These are phyloP conservation scores for Aleiodes sp. DNA, from an alignment of 1,140 invertebrate species.

Conservation along the genomic window DNA sequence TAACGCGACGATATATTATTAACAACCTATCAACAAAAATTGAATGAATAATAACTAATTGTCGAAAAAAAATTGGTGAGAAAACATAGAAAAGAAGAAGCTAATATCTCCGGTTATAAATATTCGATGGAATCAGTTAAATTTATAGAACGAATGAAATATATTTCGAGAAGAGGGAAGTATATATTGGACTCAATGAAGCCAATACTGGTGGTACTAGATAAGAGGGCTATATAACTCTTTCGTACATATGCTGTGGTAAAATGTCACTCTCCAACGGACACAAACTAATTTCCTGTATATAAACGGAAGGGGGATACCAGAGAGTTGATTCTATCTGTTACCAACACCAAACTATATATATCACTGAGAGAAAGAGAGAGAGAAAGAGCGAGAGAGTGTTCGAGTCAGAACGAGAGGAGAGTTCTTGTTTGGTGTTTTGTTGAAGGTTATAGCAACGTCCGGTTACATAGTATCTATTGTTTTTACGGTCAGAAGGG, in stretches of 20 bases:
- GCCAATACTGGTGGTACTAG: constrained; percentile 14
- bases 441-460: constrained; percentile 13
- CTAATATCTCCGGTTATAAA: not conserved
- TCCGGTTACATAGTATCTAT: constrained; percentile 5
- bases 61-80: too few species aligned
- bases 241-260: not conserved
- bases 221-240: constrained; percentile 18
- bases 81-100: too few species aligned
- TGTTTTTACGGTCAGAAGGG: not conserved
- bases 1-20: too few species aligned
- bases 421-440: constrained; percentile 13
- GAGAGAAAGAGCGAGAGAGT: not conserved
- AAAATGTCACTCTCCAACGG: constrained; percentile 26
- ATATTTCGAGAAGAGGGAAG: not conserved
- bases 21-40: too few species aligned
- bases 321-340: constrained; percentile 14
- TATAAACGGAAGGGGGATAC: constrained; percentile 18
- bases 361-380: constrained; percentile 6
- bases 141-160: not conserved
- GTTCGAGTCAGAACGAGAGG: too few species aligned
- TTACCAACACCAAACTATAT: not conserved
- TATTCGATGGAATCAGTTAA: not conserved
- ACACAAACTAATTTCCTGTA: constrained; percentile 40
- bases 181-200: constrained; percentile 32
- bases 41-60: too few species aligned